Evolutionary conservation across 2,888 invertebrate species (phyloP).

Genomic region (Dione juno): DNA sequence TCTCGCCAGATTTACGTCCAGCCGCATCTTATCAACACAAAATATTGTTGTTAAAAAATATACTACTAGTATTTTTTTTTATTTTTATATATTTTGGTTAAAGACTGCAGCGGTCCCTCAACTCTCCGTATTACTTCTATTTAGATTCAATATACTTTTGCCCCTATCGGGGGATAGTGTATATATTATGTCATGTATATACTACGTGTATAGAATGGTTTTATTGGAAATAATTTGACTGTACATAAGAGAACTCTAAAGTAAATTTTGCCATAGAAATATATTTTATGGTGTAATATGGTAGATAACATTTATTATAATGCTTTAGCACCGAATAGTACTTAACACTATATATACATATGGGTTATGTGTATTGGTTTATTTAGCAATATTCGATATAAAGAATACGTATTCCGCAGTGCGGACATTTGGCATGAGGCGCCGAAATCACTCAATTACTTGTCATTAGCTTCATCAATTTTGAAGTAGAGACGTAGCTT

Average conservation of each 20-base stretch:
- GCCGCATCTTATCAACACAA: conserved; percentile 46
- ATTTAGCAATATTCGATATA: not conserved
- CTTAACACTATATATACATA: not conserved
- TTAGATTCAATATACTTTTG: no score
- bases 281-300: no score
- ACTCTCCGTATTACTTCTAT: no score
- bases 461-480: conserved; percentile 29
- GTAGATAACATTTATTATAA: no score
- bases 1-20: conserved; percentile 46
- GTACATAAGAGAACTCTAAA: no score
- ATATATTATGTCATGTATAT: no score
- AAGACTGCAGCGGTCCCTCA: no score
- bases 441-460: conserved; percentile 35
- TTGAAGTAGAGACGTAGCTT: conserved; percentile 5
- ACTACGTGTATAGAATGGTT: no score
- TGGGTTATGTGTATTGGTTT: not conserved
- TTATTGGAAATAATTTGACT: no score
- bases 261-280: not conserved
- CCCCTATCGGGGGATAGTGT: no score
- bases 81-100: not conserved
- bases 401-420: conserved; percentile 45
- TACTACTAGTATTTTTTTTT: conserved; percentile 17
- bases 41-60: conserved; percentile 48
- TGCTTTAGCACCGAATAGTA: not conserved
- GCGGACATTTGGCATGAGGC: conserved; percentile 43